Evolutionary conservation across 2,113 vertebrate species (phyloP).

Genomic region (Patagioenas fasciata): DNA sequence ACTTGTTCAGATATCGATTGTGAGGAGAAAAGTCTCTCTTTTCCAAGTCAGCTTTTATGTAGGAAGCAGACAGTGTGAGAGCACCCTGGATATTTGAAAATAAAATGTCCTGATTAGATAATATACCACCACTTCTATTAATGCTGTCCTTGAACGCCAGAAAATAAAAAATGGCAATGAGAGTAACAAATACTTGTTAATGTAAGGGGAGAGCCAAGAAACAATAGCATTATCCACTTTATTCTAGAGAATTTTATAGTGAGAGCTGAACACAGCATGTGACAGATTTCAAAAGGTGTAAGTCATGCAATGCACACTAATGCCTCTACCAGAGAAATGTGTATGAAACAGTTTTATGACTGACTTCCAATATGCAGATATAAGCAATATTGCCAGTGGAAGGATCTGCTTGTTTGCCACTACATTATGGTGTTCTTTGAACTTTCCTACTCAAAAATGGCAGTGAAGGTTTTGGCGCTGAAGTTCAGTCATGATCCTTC

Average conservation of each 20-base stretch:
- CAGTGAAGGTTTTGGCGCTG: not conserved
- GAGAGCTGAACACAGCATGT: not conserved
- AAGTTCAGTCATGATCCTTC: not conserved
- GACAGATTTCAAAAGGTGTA: slow-evolving; percentile 23
- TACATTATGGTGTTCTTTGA: not conserved
- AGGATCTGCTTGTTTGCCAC: not conserved
- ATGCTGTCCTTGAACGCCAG: slow-evolving; percentile 6
- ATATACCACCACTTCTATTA: slow-evolving; percentile 2
- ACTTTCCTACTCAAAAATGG: not conserved
- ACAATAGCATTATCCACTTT: not conserved
- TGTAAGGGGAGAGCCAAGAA: slow-evolving; percentile 17
- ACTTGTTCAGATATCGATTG: slow-evolving; percentile 9
- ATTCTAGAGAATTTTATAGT: slow-evolving; percentile 36
- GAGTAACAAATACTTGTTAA: slow-evolving; percentile 42
- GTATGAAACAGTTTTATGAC: slow-evolving; percentile 6
- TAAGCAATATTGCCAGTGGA: not conserved
- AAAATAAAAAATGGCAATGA: not conserved
- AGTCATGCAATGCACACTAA: slow-evolving; percentile 1
- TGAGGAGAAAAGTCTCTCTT: not conserved
- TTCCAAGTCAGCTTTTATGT: not conserved
- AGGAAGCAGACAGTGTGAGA: slow-evolving; percentile 7
- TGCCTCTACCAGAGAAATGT: not conserved
- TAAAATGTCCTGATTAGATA: slow-evolving; percentile 20
- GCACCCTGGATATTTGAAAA: slow-evolving; percentile 37
- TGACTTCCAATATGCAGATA: not conserved